Evolutionary conservation across 2,113 vertebrate genomes (phyloP).

Genomic region (Montifringilla adamsi): DNA sequence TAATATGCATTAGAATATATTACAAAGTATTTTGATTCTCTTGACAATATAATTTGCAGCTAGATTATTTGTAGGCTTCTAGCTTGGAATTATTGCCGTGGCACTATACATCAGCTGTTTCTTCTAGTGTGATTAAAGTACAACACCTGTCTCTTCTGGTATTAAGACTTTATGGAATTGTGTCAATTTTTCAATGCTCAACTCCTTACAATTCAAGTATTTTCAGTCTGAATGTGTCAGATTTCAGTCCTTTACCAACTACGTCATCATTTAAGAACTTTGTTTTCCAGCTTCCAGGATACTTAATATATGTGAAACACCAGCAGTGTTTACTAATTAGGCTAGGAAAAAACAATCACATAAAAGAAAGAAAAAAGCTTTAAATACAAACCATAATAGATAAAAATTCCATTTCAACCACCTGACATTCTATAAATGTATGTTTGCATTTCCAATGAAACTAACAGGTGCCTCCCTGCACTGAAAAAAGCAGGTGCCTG

Average conservation of each 20-base stretch:
- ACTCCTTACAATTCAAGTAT: neutral
- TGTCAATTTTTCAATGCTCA: neutral
- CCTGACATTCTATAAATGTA: neutral
- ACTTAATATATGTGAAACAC: neutral
- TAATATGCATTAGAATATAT: slow-evolving; percentile 73
- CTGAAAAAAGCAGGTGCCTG: neutral
- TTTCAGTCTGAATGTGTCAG: neutral
- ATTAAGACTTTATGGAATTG: neutral
- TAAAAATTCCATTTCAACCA: neutral
- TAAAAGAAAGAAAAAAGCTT: neutral
- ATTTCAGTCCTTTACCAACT: neutral
- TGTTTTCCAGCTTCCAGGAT: neutral
- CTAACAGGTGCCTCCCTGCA: neutral
- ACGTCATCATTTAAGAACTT: neutral
- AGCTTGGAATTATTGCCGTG: neutral
- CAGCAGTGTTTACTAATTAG: neutral
- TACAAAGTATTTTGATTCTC: slow-evolving; percentile 58
- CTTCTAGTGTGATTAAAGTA: slow-evolving; percentile 18
- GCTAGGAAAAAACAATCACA: neutral
- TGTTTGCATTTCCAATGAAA: neutral
- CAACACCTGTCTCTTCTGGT: neutral
- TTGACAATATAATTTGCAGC: slow-evolving; percentile 58
- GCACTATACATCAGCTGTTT: neutral
- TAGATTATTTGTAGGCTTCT: slow-evolving; percentile 36
- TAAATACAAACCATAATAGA: neutral